phyloP scores from a whole-genome alignment of 2,888 invertebrate genomes.

The Lithophane socia region DNA sequence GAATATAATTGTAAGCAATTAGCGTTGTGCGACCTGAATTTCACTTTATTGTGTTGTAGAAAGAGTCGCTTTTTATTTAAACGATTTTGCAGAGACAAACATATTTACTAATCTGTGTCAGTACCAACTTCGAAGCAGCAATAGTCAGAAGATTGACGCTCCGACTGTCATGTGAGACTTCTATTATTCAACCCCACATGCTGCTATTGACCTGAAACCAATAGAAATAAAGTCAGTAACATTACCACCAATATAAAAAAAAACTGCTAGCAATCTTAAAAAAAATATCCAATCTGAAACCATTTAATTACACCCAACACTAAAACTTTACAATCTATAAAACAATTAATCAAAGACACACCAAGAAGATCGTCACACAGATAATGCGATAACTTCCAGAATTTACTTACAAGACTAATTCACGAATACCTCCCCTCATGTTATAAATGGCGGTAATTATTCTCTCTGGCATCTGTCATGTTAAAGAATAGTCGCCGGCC shows the following conservation, averaged over 20 bases:
- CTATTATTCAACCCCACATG: not conserved
- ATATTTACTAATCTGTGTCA: too few species aligned
- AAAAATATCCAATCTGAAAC: not conserved
- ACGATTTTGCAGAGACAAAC: too few species aligned
- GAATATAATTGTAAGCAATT: too few species aligned
- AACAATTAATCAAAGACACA: slow-evolving; percentile 24
- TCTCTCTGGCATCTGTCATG: slow-evolving; percentile 87
- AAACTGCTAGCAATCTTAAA: not conserved
- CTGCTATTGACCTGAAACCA: not conserved
- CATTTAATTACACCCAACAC: not conserved
- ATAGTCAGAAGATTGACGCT: not conserved
- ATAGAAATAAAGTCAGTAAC: not conserved
- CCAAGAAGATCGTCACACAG: slow-evolving; percentile 38
- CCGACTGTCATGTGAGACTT: accelerated
- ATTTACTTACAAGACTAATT: slow-evolving; percentile 56
- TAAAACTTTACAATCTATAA: slow-evolving; percentile 15
- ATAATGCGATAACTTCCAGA: slow-evolving; percentile 34
- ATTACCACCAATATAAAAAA: not conserved
- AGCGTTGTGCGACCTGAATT: too few species aligned
- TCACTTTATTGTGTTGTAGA: too few species aligned
- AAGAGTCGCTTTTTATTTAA: too few species aligned
- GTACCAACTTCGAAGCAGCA: not conserved
- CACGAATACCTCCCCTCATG: slow-evolving; percentile 78
- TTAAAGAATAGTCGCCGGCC: slow-evolving; percentile 84
- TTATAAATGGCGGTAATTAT: slow-evolving; percentile 88